These are phyloP conservation scores for Drymonia ruficornis DNA, from an alignment of 2,888 invertebrate genomes.

Conservation along the genomic window DNA sequence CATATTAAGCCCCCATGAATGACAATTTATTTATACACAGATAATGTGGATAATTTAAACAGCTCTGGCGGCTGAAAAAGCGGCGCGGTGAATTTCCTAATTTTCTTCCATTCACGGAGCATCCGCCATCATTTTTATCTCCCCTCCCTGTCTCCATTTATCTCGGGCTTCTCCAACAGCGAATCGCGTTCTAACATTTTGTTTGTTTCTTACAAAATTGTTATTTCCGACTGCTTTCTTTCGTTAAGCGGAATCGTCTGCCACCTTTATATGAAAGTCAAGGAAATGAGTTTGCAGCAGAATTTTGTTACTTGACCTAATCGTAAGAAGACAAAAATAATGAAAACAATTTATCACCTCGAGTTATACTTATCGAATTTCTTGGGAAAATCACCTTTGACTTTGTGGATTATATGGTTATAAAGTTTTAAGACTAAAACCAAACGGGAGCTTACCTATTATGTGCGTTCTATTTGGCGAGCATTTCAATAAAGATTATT, in stretches of 20 bases:
- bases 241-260: conserved; percentile 75
- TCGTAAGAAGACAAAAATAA: conserved; percentile 43
- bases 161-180: conserved; percentile 71
- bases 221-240: conserved; percentile 81
- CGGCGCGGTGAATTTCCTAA: conserved; percentile 77
- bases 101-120: conserved; percentile 77
- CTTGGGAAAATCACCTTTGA: neutral
- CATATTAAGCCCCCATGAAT: conserved; percentile 33
- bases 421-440: no score
- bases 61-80: conserved; percentile 65
- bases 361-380: conserved; percentile 8
- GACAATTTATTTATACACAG: conserved; percentile 52
- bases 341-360: conserved; percentile 52
- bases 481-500: neutral
- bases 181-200: conserved; percentile 77
- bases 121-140: conserved; percentile 84
- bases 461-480: no score
- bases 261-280: conserved; percentile 67
- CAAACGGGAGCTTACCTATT: no score
- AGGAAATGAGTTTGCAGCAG: conserved; percentile 74
- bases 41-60: conserved; percentile 73
- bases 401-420: neutral
- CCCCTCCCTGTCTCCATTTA: conserved; percentile 79
- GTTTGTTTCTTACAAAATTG: conserved; percentile 82
- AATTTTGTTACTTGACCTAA: conserved; percentile 70